Evolutionary conservation across 2,113 vertebrate genomes (phyloP).

Genomic region (Gymnobelideus leadbeateri): DNA sequence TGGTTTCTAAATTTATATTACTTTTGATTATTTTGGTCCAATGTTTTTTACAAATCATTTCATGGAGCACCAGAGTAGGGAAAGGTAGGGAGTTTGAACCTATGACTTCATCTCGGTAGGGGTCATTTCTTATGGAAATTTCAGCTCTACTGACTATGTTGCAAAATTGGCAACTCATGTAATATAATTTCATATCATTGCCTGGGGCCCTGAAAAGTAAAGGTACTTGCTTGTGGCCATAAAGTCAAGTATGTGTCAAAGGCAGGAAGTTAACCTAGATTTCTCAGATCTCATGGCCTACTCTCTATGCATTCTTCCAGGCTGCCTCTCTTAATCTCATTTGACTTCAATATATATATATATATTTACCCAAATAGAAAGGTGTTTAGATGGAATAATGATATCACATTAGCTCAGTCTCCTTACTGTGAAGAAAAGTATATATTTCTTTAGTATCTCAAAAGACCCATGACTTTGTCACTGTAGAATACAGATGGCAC

Average conservation of each 20-base stretch:
- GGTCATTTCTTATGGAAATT: background rate
- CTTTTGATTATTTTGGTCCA: background rate
- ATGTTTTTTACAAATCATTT: background rate
- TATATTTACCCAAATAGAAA: background rate
- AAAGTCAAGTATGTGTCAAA: background rate
- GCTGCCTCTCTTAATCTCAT: background rate
- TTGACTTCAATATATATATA: background rate
- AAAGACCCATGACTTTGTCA: background rate
- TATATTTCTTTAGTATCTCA: background rate
- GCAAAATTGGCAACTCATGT: background rate
- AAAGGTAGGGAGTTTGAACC: background rate
- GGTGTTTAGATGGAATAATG: background rate
- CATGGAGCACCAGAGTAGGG: background rate
- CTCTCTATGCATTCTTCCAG: background rate
- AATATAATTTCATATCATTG: background rate
- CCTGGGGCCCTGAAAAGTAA: background rate
- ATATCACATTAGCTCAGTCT: background rate
- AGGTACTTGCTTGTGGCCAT: background rate
- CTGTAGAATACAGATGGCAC: no score
- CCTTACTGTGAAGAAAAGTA: background rate
- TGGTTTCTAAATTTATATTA: conserved; percentile 49
- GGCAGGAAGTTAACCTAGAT: background rate
- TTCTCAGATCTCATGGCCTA: background rate
- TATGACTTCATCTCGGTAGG: background rate
- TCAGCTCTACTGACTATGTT: background rate